Evolutionary conservation across 1,140 invertebrate species (phyloP).

Genomic region (Drosophila lacteicornis): DNA sequence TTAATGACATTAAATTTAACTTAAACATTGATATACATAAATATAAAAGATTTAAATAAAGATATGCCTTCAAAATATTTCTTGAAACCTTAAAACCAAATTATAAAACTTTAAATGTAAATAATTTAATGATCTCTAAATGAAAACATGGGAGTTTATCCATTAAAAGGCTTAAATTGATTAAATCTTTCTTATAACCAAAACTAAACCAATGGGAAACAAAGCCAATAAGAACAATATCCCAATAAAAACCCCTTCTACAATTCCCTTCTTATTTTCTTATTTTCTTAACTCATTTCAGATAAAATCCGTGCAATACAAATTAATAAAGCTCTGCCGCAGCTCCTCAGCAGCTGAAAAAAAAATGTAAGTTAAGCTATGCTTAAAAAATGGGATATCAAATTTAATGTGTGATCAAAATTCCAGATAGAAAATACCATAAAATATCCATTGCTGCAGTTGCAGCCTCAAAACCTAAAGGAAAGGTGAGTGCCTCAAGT

Average conservation of each 20-base stretch:
- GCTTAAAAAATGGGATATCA: neutral
- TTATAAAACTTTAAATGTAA: too few relatives aligned
- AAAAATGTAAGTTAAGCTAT: neutral
- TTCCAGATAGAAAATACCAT: neutral
- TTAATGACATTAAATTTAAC: too few relatives aligned
- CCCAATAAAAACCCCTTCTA: rapidly evolving
- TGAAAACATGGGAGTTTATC: too few relatives aligned
- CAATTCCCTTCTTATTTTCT: neutral
- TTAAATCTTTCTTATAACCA: neutral
- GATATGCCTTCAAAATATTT: too few relatives aligned
- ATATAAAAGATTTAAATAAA: too few relatives aligned
- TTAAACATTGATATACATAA: too few relatives aligned
- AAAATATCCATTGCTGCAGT: neutral
- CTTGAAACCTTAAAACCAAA: too few relatives aligned
- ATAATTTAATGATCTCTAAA: too few relatives aligned
- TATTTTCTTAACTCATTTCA: neutral
- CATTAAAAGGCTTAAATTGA: neutral
- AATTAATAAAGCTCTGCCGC: neutral
- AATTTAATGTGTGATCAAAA: neutral
- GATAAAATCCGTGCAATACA: slow-evolving; percentile 15
- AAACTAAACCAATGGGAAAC: neutral
- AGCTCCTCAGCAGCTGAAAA: neutral
- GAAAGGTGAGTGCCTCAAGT: neutral
- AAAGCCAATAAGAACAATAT: neutral
- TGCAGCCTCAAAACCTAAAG: neutral